These are phyloP conservation scores for Drosophila formosana DNA, from an alignment of 2,888 invertebrate species.

Conservation along the genomic window DNA sequence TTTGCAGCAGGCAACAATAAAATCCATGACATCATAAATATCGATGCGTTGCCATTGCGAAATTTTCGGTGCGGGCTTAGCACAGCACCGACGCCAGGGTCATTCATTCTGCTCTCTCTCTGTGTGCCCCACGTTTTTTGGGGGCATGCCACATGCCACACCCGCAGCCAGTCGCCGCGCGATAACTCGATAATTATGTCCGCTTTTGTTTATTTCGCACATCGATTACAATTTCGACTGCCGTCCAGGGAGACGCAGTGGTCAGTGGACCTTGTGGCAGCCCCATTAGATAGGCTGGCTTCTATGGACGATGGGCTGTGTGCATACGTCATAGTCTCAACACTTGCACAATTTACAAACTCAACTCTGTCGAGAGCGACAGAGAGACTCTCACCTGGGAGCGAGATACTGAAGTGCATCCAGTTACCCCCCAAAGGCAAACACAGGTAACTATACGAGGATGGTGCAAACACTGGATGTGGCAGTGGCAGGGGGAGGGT, in stretches of 20 bases:
- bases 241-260: conserved; percentile 26
- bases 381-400: conserved; percentile 1
- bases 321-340: conserved; percentile 67
- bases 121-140: not conserved
- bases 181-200: conserved; percentile 86
- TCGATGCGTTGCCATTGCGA: conserved; percentile 81
- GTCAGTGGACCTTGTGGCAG: conserved; percentile 18
- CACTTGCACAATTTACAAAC: conserved; percentile 71
- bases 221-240: conserved; percentile 84
- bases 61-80: conserved; percentile 83
- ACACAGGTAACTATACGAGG: conserved; percentile 34
- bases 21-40: conserved; percentile 84
- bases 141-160: conserved; percentile 39
- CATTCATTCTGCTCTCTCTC: conserved; percentile 56
- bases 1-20: conserved; percentile 83
- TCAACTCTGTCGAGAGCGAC: conserved; percentile 32
- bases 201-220: conserved; percentile 85
- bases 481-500: not conserved
- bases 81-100: conserved; percentile 33
- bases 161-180: conserved; percentile 78
- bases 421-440: conserved; percentile 37
- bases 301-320: conserved; percentile 11
- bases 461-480: not conserved
- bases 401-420: conserved; percentile 35
- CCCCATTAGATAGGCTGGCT: conserved; percentile 28